phyloP scores from a whole-genome alignment of 2,113 vertebrate genomes.

The Fregetta grallaria region DNA sequence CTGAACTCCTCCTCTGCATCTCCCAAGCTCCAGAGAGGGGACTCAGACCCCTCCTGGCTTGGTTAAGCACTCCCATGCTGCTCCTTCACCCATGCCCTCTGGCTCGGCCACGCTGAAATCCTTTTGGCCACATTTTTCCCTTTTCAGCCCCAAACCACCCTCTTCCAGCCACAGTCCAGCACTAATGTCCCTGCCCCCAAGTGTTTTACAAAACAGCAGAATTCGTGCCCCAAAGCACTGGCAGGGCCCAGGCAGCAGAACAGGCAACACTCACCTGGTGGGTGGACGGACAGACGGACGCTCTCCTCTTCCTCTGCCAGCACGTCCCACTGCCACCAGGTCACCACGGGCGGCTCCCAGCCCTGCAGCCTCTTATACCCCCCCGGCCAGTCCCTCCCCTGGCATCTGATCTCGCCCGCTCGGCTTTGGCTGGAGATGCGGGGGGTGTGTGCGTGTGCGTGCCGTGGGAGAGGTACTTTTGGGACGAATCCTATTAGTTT shows the following conservation, averaged over 20 bases:
- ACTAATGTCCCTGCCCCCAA: rapidly evolving
- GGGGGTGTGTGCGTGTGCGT: not conserved
- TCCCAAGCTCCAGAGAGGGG: not conserved
- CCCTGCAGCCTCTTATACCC: constrained; percentile 52
- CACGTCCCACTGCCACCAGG: not conserved
- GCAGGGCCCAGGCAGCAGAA: not conserved
- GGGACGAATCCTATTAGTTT: constrained; percentile 62
- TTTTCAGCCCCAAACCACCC: not conserved
- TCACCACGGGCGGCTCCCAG: not conserved
- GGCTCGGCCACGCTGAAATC: rapidly evolving
- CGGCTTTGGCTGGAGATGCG: not conserved
- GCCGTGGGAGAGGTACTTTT: not conserved
- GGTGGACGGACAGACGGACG: not conserved
- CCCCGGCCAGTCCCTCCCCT: not conserved
- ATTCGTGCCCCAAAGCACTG: rapidly evolving
- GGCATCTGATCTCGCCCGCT: not conserved
- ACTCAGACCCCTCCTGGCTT: rapidly evolving
- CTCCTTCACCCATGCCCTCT: rapidly evolving
- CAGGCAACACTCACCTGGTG: not conserved
- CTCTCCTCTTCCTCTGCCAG: not conserved
- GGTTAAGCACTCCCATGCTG: not conserved
- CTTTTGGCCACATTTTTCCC: not conserved
- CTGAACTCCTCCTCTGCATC: not conserved
- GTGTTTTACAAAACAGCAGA: not conserved
- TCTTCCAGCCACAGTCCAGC: not conserved